phyloP scores from a whole-genome alignment of 1,140 invertebrate genomes.

The Drosophila sucinea region DNA sequence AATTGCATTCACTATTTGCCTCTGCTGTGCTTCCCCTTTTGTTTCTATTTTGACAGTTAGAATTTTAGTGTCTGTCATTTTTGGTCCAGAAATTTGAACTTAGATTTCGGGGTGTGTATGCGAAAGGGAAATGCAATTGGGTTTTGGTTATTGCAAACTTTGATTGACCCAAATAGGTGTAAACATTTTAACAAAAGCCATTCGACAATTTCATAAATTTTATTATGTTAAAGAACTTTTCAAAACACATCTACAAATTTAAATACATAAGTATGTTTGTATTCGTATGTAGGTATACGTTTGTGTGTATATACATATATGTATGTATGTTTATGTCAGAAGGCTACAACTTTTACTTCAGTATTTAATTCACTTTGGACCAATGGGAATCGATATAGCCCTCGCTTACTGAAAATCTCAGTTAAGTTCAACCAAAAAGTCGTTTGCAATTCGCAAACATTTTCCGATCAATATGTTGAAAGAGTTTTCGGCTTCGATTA shows the following conservation, averaged over 20 bases:
- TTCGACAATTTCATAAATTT: constrained; percentile 77
- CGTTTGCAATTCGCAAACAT: constrained; percentile 78
- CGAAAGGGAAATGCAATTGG: constrained; percentile 61
- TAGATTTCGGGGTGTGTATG: not conserved
- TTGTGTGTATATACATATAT: too few species aligned
- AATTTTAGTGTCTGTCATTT: constrained; percentile 69
- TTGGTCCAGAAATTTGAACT: constrained; percentile 49
- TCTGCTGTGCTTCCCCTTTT: too few species aligned
- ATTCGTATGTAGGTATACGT: too few species aligned
- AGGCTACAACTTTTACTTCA: constrained; percentile 46
- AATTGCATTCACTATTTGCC: constrained; percentile 33
- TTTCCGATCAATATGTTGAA: constrained; percentile 76
- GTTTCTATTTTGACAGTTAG: constrained; percentile 51
- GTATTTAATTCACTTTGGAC: constrained; percentile 61
- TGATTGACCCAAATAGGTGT: constrained; percentile 75
- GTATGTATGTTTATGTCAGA: not conserved
- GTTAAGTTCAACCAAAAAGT: constrained; percentile 40
- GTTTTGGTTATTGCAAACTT: constrained; percentile 61
- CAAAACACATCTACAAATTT: not conserved
- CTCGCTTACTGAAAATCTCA: constrained; percentile 48
- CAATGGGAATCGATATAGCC: constrained; percentile 43
- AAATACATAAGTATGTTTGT: too few species aligned
- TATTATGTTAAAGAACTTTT: constrained; percentile 41
- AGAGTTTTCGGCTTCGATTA: constrained; percentile 71
- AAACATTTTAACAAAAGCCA: constrained; percentile 64